Evolutionary conservation across 2,888 invertebrate species (phyloP), one percentile per base, ranked within the genome.

Genomic region (Pterostichus niger): DNA sequence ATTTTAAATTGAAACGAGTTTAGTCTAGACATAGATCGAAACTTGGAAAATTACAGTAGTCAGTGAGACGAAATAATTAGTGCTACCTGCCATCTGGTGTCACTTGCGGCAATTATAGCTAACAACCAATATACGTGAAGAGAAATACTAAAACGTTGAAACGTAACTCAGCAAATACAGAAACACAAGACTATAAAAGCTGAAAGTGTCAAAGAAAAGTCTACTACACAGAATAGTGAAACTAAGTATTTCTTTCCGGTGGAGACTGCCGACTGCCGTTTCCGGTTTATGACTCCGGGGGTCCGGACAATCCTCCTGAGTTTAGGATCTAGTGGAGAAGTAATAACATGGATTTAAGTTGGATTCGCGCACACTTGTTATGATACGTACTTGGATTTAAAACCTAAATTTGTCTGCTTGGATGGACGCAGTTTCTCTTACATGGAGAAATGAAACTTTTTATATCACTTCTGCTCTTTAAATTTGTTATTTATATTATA

Each of bases 91-190:
- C 59, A 59, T 31, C 59, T 59, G 33, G 64, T 33, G 64, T 11
- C 64, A 64, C 64, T 33, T 64, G 64, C 33, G 35, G 64, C 64
- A 64, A 64, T 64, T 64, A 64, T 64, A 64, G 35, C 40, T 40
- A 40, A 40, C 35, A 35, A 35, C 40, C 6, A 40, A 7, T 40
- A 40, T 9, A 40, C 40, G 40, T 24, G 24, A 24, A 24, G 40
- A 40, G 40, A 40, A 40, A 24, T 24, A 24, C 24, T 24, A 24
- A 24, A 24, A 40, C 40, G 6, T 6, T 40, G 40, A 40, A 40
- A 40, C 5, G 3, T 40, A 52, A 52, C 24, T 7, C 40, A 7
- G 40, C 40, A 40, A 40, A 40, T 40, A 40, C 9, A 9, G 40
- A 40, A 40, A 40, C 40, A 40, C 9, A 40, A 7, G 24, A 24